A percentile compares a stretch with the other conserved stretches of the same genome.
Evolutionary conservation across 2,888 invertebrate species (phyloP).

Genomic region (Lepidochrysops patricia): DNA sequence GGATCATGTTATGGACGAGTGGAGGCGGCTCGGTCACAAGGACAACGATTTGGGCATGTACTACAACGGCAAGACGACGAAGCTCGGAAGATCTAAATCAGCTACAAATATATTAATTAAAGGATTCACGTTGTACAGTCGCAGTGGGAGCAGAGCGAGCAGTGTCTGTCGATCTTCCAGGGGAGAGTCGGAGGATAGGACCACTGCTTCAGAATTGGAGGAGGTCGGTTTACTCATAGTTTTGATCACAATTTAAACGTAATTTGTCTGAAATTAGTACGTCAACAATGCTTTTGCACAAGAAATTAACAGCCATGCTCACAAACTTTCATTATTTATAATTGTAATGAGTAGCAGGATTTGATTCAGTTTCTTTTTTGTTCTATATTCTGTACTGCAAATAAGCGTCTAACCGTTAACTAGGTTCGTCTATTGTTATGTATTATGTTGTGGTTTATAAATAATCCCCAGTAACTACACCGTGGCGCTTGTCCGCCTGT

Average conservation of each 20-base stretch:
- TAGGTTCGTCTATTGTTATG: not conserved
- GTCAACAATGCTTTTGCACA: too few relatives aligned
- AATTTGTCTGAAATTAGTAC: not conserved
- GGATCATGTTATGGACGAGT: conserved; percentile 92
- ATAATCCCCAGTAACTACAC: not conserved
- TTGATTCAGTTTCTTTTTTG: too few relatives aligned
- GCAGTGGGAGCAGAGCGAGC: conserved; percentile 71
- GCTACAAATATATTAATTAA: conserved; percentile 89
- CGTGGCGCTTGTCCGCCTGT: not conserved
- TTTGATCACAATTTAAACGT: conserved; percentile 20
- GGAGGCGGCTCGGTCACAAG: conserved; percentile 81
- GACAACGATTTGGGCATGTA: conserved; percentile 55
- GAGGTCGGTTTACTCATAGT: conserved; percentile 70
- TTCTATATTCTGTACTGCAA: not conserved
- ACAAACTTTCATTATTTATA: too few relatives aligned
- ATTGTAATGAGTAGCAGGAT: too few relatives aligned
- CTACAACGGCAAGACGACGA: conserved; percentile 46
- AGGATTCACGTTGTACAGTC: conserved; percentile 81
- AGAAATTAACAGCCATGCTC: too few relatives aligned
- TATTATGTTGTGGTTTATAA: conserved; percentile 1
- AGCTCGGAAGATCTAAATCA: conserved; percentile 79
- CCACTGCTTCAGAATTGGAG: conserved; percentile 78
- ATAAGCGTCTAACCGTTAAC: not conserved
- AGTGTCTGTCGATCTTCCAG: conserved; percentile 67
- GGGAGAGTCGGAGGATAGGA: conserved; percentile 77